Conservation (phyloP, 2,888 invertebrate genomes). For the Erynnis tages region DNA sequence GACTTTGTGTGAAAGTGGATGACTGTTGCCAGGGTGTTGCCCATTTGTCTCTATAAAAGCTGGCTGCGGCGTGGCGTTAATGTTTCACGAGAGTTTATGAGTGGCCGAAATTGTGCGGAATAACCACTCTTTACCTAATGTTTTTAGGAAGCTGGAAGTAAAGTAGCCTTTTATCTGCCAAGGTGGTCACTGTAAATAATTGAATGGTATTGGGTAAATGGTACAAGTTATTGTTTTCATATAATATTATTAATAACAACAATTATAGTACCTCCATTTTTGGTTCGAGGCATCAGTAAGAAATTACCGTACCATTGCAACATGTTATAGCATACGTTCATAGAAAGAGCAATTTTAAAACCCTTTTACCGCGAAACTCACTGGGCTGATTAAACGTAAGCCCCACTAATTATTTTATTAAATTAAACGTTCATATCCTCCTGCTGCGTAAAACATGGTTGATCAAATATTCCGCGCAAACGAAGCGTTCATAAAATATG, state of each 20-base stretch:
- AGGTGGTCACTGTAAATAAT: no score
- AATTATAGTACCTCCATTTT: no score
- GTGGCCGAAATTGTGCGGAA: neutral
- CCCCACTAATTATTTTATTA: neutral
- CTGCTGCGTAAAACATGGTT: slow-evolving; percentile 45
- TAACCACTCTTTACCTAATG: no score
- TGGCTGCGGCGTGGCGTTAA: neutral
- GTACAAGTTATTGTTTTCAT: no score
- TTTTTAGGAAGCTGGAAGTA: no score
- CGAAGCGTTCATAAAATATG: slow-evolving; percentile 61
- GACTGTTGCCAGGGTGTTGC: slow-evolving; percentile 30
- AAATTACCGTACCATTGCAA: no score
- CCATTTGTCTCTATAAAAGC: slow-evolving; percentile 41
- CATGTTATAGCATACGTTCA: neutral
- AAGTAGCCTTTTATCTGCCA: no score
- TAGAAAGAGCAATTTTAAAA: neutral
- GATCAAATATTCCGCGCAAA: slow-evolving; percentile 65
- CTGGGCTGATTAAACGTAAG: slow-evolving; percentile 7
- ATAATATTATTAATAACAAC: no score
- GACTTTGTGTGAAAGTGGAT: slow-evolving; percentile 36
- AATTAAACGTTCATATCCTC: slow-evolving; percentile 24
- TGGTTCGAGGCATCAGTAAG: no score
- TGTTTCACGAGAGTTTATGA: neutral
- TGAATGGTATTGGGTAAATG: no score
- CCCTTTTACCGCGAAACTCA: slow-evolving; percentile 16